These are phyloP conservation scores for Diplodus sargus DNA, from an alignment of 2,797 vertebrate species.

Conservation along the genomic window DNA sequence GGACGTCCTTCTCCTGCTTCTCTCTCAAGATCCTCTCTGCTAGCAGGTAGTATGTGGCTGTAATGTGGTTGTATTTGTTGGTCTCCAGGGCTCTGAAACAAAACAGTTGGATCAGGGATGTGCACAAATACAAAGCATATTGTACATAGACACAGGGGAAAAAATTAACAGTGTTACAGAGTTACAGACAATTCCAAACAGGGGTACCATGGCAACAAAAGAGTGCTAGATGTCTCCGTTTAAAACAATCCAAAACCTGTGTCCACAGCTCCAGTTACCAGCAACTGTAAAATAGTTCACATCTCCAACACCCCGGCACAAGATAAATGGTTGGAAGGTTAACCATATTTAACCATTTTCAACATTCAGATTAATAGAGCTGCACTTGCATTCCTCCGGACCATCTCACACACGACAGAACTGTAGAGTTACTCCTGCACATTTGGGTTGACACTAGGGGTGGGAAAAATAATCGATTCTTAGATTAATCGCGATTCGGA, in stretches of 20 bases:
- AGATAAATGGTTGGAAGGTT: neutral
- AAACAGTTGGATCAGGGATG: neutral
- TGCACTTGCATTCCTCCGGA: no score
- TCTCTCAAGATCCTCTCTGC: constrained; percentile 97
- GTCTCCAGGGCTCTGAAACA: constrained; percentile 93
- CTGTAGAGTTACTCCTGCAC: no score
- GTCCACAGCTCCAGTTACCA: neutral
- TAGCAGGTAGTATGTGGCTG: constrained; percentile 97
- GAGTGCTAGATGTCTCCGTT: neutral
- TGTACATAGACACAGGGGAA: neutral
- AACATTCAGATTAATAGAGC: no score
- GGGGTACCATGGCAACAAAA: neutral
- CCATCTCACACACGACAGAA: no score
- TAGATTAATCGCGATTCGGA: no score
- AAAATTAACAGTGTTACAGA: neutral
- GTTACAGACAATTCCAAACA: neutral
- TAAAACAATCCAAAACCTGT: neutral
- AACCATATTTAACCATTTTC: no score
- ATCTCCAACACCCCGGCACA: neutral
- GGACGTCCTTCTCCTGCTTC: constrained; percentile 97
- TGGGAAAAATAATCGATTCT: no score
- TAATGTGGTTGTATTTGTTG: constrained; percentile 99
- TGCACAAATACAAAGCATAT: neutral
- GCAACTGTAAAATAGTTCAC: neutral
- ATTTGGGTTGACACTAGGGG: no score